These are phyloP conservation scores for Amia ocellicauda DNA, from an alignment of 2,113 vertebrate genomes.

Conservation along the genomic window DNA sequence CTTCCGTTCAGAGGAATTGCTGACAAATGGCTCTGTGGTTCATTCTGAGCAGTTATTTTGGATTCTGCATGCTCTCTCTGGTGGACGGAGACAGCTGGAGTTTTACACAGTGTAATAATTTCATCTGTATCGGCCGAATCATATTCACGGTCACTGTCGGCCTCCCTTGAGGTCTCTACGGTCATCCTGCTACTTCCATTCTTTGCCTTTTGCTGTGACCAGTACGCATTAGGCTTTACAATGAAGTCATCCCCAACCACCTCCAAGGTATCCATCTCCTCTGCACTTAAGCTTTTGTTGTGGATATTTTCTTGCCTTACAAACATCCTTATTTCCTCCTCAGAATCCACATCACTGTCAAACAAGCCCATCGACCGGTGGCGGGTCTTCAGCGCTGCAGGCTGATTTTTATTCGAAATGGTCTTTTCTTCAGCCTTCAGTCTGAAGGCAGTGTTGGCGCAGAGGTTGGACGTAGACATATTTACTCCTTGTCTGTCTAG, in stretches of 20 bases:
- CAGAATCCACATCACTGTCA: constrained; percentile 66
- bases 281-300: constrained; percentile 29
- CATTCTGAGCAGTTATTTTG: constrained; percentile 18
- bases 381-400: constrained; percentile 4
- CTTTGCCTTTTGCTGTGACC: constrained; percentile 28
- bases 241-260: constrained; percentile 75
- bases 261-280: constrained; percentile 64
- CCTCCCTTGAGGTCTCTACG: background rate
- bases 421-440: background rate
- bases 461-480: background rate
- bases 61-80: background rate
- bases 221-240: constrained; percentile 45
- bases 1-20: too few relatives aligned
- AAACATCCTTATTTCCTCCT: constrained; percentile 69
- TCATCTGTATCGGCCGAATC: constrained; percentile 87
- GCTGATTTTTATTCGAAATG: background rate
- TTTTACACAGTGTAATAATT: constrained; percentile 71
- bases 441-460: background rate
- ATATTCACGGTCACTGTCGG: constrained; percentile 54
- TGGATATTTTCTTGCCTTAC: constrained; percentile 47
- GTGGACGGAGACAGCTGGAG: constrained; percentile 2
- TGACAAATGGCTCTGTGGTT: too few relatives aligned
- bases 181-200: constrained; percentile 13
- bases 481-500: background rate
- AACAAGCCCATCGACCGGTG: constrained; percentile 9